phyloP scores from a whole-genome alignment of 2,888 invertebrate genomes.

The Adelphocoris suturalis region DNA sequence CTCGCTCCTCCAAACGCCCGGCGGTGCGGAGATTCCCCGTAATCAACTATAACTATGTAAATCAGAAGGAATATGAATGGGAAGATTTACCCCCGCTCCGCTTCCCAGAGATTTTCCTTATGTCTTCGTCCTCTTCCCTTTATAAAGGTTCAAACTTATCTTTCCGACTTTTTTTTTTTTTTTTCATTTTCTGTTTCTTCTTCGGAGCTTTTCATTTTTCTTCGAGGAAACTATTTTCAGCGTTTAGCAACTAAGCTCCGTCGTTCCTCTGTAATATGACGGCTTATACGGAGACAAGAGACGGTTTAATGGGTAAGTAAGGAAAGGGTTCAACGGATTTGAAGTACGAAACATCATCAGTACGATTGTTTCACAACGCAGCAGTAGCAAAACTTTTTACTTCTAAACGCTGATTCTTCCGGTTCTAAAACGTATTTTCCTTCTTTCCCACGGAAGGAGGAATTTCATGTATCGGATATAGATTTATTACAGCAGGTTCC shows the following conservation, averaged over 20 bases:
- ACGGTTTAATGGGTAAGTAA: neutral
- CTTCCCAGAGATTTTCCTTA: conserved; percentile 16
- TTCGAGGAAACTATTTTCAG: conserved; percentile 21
- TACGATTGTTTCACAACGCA: no score
- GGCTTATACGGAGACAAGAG: neutral
- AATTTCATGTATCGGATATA: no score
- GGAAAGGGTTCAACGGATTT: no score
- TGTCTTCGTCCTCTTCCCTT: conserved; percentile 44
- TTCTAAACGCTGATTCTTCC: no score
- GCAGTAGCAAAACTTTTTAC: no score
- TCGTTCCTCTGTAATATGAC: neutral
- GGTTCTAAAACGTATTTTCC: no score
- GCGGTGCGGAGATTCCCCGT: conserved; percentile 40
- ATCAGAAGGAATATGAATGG: conserved; percentile 68
- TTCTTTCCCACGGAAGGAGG: no score
- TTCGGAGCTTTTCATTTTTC: neutral
- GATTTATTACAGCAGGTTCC: no score
- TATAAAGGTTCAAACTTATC: conserved; percentile 61
- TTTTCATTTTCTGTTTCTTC: conserved; percentile 23
- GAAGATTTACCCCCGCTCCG: conserved; percentile 50
- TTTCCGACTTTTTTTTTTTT: conserved; percentile 46
- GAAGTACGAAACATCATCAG: no score
- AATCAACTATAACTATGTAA: conserved; percentile 70
- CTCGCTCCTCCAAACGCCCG: neutral
- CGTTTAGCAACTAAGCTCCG: conserved; percentile 36